Evolutionary conservation across 2,888 invertebrate species (phyloP).

Genomic region (Dilophus febrilis): DNA sequence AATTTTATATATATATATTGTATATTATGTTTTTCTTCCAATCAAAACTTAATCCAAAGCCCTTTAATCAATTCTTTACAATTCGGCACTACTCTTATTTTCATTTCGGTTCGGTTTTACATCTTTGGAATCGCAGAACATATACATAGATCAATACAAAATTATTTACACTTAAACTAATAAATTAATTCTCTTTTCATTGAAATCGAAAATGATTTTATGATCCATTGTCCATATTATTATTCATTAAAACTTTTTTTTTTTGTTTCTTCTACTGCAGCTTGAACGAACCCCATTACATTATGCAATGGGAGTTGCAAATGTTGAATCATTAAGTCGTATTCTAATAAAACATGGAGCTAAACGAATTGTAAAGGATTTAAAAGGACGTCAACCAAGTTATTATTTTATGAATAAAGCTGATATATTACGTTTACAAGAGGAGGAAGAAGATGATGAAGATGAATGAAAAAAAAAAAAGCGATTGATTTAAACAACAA

Average conservation of each 20-base stretch:
- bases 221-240: neutral
- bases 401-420: conserved; percentile 88
- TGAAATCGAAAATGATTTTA: too few relatives aligned
- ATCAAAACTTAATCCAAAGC: too few relatives aligned
- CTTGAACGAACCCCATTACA: conserved; percentile 75
- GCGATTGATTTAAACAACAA: neutral
- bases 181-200: too few relatives aligned
- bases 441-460: conserved; percentile 19
- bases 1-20: neutral
- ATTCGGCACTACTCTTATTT: too few relatives aligned
- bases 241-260: neutral
- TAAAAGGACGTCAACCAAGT: conserved; percentile 75
- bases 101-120: too few relatives aligned
- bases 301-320: conserved; percentile 78
- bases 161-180: too few relatives aligned
- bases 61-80: too few relatives aligned
- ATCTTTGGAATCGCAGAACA: too few relatives aligned
- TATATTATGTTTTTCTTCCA: neutral
- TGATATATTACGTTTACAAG: conserved; percentile 66
- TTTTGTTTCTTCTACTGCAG: conserved; percentile 38
- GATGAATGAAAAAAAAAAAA: neutral
- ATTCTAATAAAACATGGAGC: conserved; percentile 71
- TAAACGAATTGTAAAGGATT: conserved; percentile 64
- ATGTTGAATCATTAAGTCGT: conserved; percentile 63
- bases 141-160: too few relatives aligned